phyloP scores from a whole-genome alignment of 2,797 vertebrate species.

The Bradypodion ventrale region DNA sequence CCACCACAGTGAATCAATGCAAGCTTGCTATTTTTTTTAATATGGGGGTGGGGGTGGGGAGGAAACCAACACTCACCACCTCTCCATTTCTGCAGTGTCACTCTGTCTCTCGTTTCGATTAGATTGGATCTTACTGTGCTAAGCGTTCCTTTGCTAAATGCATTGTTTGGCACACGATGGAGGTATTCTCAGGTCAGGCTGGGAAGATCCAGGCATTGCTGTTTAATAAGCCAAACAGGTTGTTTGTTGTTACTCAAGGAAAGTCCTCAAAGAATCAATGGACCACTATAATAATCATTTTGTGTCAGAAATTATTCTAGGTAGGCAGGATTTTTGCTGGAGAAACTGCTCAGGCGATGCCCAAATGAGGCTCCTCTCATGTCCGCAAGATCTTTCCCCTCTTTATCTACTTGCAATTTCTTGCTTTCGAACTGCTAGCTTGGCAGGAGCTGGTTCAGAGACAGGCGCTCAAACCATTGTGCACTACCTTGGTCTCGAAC shows the following conservation, averaged over 20 bases:
- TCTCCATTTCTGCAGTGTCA: slow-evolving; percentile 48
- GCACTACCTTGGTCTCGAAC: too few relatives aligned
- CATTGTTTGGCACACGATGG: slow-evolving; percentile 49
- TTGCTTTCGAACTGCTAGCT: too few relatives aligned
- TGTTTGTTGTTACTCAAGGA: slow-evolving; percentile 63
- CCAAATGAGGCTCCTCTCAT: too few relatives aligned
- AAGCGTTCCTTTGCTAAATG: slow-evolving; percentile 60
- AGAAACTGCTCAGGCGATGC: too few relatives aligned
- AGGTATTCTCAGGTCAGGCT: slow-evolving; percentile 71
- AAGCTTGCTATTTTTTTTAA: slow-evolving; percentile 62
- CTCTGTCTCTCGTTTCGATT: slow-evolving; percentile 60
- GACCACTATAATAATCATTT: too few relatives aligned
- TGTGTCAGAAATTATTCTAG: too few relatives aligned
- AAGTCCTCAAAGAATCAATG: slow-evolving; percentile 61
- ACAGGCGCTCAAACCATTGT: too few relatives aligned
- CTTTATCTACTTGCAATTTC: too few relatives aligned
- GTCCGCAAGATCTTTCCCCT: too few relatives aligned
- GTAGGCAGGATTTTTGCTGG: too few relatives aligned
- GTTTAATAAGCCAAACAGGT: slow-evolving; percentile 66
- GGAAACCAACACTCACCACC: not conserved
- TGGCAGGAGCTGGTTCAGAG: too few relatives aligned
- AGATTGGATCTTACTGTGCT: slow-evolving; percentile 63
- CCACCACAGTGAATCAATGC: too few relatives aligned
- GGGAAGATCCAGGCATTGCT: slow-evolving; percentile 63
- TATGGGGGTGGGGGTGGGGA: slow-evolving; percentile 40